Evolutionary conservation across 2,113 vertebrate species (phyloP).

Genomic region (Pristiophorus japonicus): DNA sequence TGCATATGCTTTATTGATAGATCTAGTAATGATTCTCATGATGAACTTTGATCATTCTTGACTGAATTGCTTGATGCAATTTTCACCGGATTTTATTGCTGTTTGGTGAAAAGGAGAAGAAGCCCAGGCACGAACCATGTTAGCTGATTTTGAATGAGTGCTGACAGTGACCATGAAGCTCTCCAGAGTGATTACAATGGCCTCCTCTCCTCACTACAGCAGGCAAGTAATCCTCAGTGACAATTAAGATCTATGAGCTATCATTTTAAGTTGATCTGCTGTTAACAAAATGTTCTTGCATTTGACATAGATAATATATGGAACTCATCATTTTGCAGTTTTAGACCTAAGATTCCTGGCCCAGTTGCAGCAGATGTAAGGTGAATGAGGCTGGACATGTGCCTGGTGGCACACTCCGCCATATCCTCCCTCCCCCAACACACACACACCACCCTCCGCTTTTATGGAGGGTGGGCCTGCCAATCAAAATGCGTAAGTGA

Average conservation of each 20-base stretch:
- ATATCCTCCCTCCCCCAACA: background rate
- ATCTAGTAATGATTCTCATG: background rate
- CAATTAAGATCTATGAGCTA: background rate
- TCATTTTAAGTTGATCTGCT: background rate
- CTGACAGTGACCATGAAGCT: no score
- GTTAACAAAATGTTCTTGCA: background rate
- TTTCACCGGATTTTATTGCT: no score
- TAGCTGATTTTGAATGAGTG: no score
- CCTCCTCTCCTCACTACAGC: background rate
- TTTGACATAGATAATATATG: background rate
- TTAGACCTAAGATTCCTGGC: background rate
- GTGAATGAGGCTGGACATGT: background rate
- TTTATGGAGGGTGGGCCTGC: background rate
- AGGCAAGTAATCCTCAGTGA: background rate
- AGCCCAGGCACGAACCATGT: background rate
- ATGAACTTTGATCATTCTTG: background rate
- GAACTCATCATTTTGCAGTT: background rate
- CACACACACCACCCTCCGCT: background rate
- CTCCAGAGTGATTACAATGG: background rate
- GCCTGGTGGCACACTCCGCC: background rate
- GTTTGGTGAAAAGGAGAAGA: background rate
- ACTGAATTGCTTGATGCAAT: background rate
- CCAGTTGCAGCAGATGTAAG: background rate
- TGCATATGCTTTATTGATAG: background rate
- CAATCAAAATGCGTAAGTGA: no score